Evolutionary conservation across 2,113 vertebrate genomes (phyloP).

Genomic region (human): DNA sequence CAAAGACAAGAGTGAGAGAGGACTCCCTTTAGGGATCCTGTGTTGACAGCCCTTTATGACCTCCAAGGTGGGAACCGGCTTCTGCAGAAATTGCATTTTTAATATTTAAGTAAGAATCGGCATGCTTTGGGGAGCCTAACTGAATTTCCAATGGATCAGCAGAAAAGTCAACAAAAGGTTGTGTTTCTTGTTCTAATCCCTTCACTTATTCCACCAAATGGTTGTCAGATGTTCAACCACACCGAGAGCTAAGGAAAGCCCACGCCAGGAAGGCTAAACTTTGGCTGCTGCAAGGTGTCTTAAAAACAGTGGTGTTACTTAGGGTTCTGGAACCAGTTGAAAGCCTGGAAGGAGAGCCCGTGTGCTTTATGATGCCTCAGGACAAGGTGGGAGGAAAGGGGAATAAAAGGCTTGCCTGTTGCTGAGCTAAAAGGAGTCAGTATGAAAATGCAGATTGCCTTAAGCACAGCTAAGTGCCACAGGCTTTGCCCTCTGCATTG

Average conservation of each 20-base stretch:
- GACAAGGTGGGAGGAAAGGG: not conserved
- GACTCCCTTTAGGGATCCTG: not conserved
- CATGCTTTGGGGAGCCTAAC: conserved; percentile 34
- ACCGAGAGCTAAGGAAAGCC: conserved; percentile 62
- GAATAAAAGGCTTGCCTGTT: not conserved
- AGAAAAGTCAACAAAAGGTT: conserved; percentile 73
- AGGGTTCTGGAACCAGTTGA: conserved; percentile 22
- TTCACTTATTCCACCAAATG: conserved; percentile 75
- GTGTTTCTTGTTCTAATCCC: conserved; percentile 73
- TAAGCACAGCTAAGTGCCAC: not conserved
- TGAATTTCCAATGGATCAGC: conserved; percentile 73
- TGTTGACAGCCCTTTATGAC: not conserved
- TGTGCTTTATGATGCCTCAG: not conserved
- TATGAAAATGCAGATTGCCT: not conserved
- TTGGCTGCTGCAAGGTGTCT: conserved; percentile 47
- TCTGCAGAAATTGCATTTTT: conserved; percentile 20
- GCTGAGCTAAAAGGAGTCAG: not conserved
- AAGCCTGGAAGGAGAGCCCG: not conserved
- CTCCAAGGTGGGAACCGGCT: conserved; percentile 38
- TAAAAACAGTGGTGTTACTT: not conserved
- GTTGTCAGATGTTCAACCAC: conserved; percentile 75
- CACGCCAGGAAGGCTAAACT: conserved; percentile 34
- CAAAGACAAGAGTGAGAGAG: not conserved
- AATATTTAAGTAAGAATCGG: conserved; percentile 36
- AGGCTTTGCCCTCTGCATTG: rapidly evolving